phyloP scores from a whole-genome alignment of 2,888 invertebrate genomes.

The Oscheius sp. region DNA sequence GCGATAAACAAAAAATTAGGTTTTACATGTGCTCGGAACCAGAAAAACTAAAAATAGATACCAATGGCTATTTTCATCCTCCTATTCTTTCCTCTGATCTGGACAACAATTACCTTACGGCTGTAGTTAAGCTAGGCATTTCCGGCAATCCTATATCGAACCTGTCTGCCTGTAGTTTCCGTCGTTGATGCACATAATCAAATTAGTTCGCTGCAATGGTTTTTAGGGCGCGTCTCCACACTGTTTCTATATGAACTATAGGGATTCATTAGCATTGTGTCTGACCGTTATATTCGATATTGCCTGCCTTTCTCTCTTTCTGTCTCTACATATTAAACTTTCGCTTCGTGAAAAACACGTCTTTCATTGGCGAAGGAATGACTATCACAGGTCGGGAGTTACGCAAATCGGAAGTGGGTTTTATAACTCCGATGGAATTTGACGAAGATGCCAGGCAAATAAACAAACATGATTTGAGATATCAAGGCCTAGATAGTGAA shows the following conservation, averaged over 20 bases:
- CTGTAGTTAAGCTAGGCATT: conserved; percentile 18
- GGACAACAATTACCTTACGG: background rate
- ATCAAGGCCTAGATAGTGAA: background rate
- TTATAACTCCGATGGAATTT: conserved; percentile 9
- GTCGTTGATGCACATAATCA: conserved; percentile 29
- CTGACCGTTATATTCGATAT: too few species aligned
- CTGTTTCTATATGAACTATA: conserved; percentile 8
- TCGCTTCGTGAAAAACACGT: too few species aligned
- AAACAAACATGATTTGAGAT: background rate
- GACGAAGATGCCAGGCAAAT: background rate
- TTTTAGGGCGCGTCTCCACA: conserved; percentile 21
- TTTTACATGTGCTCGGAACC: background rate
- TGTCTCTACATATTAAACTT: too few species aligned
- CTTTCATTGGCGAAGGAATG: too few species aligned
- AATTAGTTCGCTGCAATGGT: conserved; percentile 30
- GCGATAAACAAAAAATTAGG: background rate
- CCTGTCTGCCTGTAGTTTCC: conserved; percentile 31
- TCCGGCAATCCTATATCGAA: conserved; percentile 27
- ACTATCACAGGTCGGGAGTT: background rate
- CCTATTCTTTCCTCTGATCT: background rate
- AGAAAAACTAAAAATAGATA: background rate
- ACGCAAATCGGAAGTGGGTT: conserved; percentile 18
- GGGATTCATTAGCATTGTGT: too few species aligned
- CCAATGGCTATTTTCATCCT: background rate
- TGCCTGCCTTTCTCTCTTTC: too few species aligned